These are phyloP conservation scores for Phylloscopus trochiloides DNA, from an alignment of 2,113 vertebrate species.

Conservation along the genomic window DNA sequence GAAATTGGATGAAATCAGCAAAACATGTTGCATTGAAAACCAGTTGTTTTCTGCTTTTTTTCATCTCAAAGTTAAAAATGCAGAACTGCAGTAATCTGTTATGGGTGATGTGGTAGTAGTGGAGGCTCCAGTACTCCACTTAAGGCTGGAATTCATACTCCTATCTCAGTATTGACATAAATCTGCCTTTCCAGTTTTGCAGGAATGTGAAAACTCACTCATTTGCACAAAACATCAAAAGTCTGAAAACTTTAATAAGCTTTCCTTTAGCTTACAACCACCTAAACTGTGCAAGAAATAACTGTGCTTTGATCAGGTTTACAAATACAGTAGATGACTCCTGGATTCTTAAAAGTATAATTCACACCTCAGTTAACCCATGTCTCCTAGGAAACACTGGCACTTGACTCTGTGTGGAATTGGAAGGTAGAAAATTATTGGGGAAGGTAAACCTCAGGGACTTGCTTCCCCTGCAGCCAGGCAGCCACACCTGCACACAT, in stretches of 20 bases:
- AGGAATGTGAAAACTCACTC: not conserved
- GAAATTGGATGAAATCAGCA: not conserved
- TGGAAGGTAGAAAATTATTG: not conserved
- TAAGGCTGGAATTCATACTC: not conserved
- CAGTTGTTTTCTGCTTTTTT: not conserved
- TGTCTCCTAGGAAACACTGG: not conserved
- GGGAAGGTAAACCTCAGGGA: not conserved
- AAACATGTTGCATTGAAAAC: not conserved
- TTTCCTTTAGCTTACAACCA: not conserved
- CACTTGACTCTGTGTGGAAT: not conserved
- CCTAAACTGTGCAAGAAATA: not conserved
- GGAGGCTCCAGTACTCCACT: not conserved
- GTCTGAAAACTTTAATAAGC: not conserved
- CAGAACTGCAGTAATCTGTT: not conserved
- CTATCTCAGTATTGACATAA: not conserved
- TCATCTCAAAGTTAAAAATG: not conserved
- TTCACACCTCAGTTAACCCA: not conserved
- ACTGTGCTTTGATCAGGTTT: not conserved
- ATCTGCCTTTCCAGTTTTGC: not conserved
- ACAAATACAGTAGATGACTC: not conserved
- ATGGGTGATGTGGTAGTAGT: not conserved
- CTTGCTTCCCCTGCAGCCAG: not conserved
- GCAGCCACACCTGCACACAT: not conserved
- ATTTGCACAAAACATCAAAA: not conserved
- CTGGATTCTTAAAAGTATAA: not conserved